These are phyloP conservation scores for Romanogobio albipinnatus DNA, from an alignment of 2,113 vertebrate genomes.

Conservation along the genomic window DNA sequence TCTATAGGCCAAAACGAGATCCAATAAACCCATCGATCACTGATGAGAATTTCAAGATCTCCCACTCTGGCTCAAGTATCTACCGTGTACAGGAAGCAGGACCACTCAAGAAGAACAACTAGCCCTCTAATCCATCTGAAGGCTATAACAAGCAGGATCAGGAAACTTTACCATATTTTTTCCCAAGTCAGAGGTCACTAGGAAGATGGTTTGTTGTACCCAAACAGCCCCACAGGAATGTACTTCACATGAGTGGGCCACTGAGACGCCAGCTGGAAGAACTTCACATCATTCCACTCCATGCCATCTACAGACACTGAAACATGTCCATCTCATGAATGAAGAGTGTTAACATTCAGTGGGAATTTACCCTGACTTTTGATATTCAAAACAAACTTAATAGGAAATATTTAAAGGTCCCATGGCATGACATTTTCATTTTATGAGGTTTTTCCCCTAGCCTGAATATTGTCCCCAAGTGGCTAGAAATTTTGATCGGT, in stretches of 20 bases:
- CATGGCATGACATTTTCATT: too few species aligned
- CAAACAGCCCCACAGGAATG: conserved; percentile 79
- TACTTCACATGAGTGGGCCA: conserved; percentile 84
- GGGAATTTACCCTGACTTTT: too few species aligned
- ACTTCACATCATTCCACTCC: conserved; percentile 80
- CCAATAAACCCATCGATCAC: background rate
- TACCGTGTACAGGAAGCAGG: background rate
- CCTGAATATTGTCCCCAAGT: too few species aligned
- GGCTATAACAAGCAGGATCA: background rate
- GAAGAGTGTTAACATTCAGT: background rate
- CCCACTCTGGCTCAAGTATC: background rate
- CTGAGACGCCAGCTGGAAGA: conserved; percentile 71
- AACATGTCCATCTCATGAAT: background rate
- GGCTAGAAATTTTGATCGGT: too few species aligned
- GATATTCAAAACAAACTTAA: too few species aligned
- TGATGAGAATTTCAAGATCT: background rate
- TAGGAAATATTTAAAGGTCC: too few species aligned
- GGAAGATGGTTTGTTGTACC: conserved; percentile 72
- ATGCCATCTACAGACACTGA: conserved; percentile 80
- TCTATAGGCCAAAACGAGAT: background rate
- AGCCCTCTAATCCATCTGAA: background rate
- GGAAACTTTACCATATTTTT: background rate
- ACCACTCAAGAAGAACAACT: background rate
- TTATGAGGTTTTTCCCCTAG: too few species aligned
- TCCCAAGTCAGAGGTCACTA: background rate